phyloP scores from a whole-genome alignment of 2,888 invertebrate species.

The Herminia tarsipennalis region DNA sequence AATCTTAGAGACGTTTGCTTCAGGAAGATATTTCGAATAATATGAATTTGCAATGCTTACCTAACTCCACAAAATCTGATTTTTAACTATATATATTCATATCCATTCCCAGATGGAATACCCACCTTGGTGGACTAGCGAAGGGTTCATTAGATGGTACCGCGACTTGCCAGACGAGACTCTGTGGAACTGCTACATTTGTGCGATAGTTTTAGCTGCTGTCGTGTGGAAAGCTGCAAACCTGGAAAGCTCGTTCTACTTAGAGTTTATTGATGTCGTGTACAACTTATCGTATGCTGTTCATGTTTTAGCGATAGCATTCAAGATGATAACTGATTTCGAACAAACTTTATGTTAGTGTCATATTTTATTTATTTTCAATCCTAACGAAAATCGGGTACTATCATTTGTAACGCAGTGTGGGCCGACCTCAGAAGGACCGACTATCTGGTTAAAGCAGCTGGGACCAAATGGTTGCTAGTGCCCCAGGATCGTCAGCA shows the following conservation, averaged over 20 bases:
- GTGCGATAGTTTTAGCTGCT: conserved; percentile 46
- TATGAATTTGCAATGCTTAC: too few relatives aligned
- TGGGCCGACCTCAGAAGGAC: too few relatives aligned
- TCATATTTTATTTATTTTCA: too few relatives aligned
- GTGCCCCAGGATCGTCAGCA: too few relatives aligned
- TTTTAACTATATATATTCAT: not conserved
- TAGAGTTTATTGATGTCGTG: conserved; percentile 40
- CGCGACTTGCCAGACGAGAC: conserved; percentile 54
- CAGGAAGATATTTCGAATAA: too few relatives aligned
- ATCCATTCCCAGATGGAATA: conserved; percentile 52
- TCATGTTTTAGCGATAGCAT: conserved; percentile 52
- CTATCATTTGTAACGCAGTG: too few relatives aligned
- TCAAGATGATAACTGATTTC: conserved; percentile 31
- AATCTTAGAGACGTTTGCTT: too few relatives aligned
- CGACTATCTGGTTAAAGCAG: too few relatives aligned
- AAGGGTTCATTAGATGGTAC: conserved; percentile 42
- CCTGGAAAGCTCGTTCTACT: conserved; percentile 11
- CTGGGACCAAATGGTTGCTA: too few relatives aligned
- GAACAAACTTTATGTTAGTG: too few relatives aligned
- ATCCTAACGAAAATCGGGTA: too few relatives aligned
- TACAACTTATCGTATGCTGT: conserved; percentile 59
- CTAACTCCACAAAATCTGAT: too few relatives aligned
- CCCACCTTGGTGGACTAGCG: conserved; percentile 52
- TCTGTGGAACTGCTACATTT: conserved; percentile 62
- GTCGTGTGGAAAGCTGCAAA: conserved; percentile 45